phyloP scores from a whole-genome alignment of 2,113 vertebrate genomes.

The Buteo buteo region DNA sequence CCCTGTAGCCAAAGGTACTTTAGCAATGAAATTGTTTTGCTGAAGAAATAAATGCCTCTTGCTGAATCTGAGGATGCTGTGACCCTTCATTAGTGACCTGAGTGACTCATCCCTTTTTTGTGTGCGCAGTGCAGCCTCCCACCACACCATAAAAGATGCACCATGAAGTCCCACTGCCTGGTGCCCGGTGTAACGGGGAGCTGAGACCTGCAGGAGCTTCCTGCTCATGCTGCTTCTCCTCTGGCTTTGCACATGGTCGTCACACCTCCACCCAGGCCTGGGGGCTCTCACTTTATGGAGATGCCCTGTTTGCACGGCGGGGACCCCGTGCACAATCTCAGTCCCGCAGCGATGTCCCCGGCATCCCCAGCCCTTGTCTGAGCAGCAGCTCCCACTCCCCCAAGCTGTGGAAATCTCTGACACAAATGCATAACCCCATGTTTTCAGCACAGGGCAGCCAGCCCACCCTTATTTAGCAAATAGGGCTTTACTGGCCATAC shows the following conservation, averaged over 20 bases:
- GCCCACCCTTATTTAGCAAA: not conserved
- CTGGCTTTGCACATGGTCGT: rapidly evolving
- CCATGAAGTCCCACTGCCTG: not conserved
- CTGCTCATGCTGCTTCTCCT: not conserved
- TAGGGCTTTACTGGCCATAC: not conserved
- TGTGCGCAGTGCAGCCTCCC: not conserved
- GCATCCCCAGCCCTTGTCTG: not conserved
- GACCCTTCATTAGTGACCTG: constrained; percentile 32
- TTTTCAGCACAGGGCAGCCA: not conserved
- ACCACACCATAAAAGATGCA: rapidly evolving
- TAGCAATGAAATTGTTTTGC: not conserved
- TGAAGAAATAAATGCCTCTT: not conserved
- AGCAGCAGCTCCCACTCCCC: not conserved
- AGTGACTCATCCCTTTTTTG: constrained; percentile 16
- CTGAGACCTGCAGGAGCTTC: not conserved
- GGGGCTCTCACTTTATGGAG: rapidly evolving
- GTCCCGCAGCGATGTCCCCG: not conserved
- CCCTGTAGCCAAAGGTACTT: not conserved
- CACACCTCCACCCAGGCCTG: not conserved
- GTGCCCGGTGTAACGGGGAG: rapidly evolving
- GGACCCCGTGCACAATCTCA: rapidly evolving
- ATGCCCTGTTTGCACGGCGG: not conserved
- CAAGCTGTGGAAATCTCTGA: not conserved
- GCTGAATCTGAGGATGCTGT: not conserved
- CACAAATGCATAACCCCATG: not conserved